Base-by-base conservation (phyloP, 2,797 vertebrate genomes). In the Coregonus ussuriensis region DNA sequence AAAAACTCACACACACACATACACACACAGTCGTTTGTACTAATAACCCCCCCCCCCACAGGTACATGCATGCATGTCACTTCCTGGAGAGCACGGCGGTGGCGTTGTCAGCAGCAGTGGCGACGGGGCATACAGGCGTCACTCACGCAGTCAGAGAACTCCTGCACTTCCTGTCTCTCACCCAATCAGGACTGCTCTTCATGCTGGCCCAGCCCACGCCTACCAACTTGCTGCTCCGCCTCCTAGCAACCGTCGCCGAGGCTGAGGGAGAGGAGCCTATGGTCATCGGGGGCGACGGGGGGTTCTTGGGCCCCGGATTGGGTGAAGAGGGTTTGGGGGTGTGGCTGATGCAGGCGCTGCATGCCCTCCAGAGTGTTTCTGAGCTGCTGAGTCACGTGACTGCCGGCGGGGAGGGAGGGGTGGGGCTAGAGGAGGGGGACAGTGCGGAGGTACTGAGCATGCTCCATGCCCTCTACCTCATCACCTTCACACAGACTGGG, bases 341-440 rank as follows among this genome's bases (percentile, higher is more conserved):
- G 76, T 99, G 98, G 98, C 94, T 99, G 0, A 95, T 98, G 90
- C 97, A 98, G 88, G 96, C 96, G 0, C 95, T 98, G 21, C 98
- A 99, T 56, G 96, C 97, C 0, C 90, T 99, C 11, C 98, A 99
- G 84, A 95, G 96, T 21, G 96, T 98, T 56, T 97, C 98, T 0
- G 98, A 99, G 81, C 93, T 99, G 4, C 97, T 97, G 86, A 94
- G 92, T 78, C 96, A 98, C 41, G 97, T 97, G 51, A 86, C 91
- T 0, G 53, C 87, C 18, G 91, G 88, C 14, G 89, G 87, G 72
- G 96, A 96, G 3, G 94, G 93, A 1, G 96, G 93, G 71, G 93
- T 91, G 3, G 92, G 95, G 63, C 95, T 94, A 0, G 97, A 98
- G 82, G 98, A 99, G 81, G 98, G 97, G 0, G 98, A 99, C 88